A percentile compares a stretch with the other conserved stretches of the same genome.
phyloP scores from a whole-genome alignment of 2,888 invertebrate genomes.

The Alcis repandata region DNA sequence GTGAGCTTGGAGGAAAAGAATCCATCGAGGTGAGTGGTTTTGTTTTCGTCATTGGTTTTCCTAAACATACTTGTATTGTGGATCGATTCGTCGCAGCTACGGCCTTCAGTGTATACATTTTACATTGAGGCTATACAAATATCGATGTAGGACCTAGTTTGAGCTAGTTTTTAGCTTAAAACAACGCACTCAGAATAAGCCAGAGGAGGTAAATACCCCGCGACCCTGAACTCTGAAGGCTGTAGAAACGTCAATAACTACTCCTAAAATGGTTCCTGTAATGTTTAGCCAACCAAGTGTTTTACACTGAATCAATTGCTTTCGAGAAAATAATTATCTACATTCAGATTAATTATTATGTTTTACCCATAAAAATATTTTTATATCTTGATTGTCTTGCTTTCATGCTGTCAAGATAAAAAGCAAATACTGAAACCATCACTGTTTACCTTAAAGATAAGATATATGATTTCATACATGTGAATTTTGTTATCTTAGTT shows the following conservation, averaged over 20 bases:
- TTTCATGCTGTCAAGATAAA: constrained; percentile 8
- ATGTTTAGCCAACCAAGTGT: constrained; percentile 5
- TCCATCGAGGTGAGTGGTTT: constrained; percentile 72
- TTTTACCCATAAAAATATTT: neutral
- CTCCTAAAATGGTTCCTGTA: neutral
- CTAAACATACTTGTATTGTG: constrained; percentile 12
- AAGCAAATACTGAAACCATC: constrained; percentile 18
- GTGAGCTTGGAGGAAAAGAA: constrained; percentile 89
- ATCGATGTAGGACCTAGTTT: neutral
- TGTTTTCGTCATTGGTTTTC: constrained; percentile 16
- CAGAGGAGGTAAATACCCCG: constrained; percentile 12
- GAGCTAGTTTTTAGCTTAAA: neutral
- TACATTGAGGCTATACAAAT: neutral
- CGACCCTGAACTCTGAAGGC: constrained; percentile 21
- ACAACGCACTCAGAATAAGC: neutral
- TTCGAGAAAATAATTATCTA: no score
- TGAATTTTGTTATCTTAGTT: constrained; percentile 12
- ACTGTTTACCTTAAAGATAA: constrained; percentile 24
- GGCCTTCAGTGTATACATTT: constrained; percentile 33
- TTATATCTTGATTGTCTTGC: neutral
- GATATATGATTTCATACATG: constrained; percentile 31
- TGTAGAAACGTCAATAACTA: constrained; percentile 6
- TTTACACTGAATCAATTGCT: neutral
- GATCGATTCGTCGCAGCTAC: constrained; percentile 31
- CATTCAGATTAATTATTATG: neutral